Conservation (phyloP, 2,113 vertebrate genomes). For the Lepisosteus osseus region DNA sequence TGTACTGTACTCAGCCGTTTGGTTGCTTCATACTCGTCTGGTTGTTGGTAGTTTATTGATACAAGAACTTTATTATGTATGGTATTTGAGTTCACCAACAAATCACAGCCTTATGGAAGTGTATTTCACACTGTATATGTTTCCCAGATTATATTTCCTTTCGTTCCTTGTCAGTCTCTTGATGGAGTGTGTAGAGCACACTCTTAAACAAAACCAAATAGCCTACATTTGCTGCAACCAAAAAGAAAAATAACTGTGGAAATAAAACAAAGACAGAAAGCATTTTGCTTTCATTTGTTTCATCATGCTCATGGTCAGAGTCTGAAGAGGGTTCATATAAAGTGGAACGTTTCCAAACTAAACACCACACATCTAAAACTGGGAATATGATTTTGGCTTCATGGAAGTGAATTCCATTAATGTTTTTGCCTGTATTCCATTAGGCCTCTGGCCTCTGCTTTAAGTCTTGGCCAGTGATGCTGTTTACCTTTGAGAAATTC, state of each 20-base stretch:
- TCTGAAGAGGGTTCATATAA: slow-evolving; percentile 10
- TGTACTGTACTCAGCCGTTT: not conserved
- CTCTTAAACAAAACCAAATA: not conserved
- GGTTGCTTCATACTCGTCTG: not conserved
- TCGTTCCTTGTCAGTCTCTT: not conserved
- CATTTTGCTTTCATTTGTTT: not conserved
- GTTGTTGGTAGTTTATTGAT: not conserved
- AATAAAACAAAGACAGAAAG: not conserved
- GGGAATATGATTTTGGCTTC: slow-evolving; percentile 27
- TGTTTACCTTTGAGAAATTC: slow-evolving; percentile 33
- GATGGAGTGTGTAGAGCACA: slow-evolving; percentile 1
- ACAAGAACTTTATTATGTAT: not conserved
- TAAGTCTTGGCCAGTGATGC: slow-evolving; percentile 22
- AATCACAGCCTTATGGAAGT: not conserved
- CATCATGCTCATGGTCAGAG: not conserved
- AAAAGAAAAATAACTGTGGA: not conserved
- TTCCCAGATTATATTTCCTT: not conserved
- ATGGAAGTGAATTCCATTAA: slow-evolving; percentile 27
- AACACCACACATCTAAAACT: slow-evolving; percentile 24
- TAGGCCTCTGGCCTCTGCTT: slow-evolving; percentile 21
- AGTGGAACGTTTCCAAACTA: slow-evolving; percentile 25
- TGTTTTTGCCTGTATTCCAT: slow-evolving; percentile 32
- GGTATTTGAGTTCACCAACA: not conserved
- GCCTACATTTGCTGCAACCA: no score
- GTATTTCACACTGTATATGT: not conserved